These are phyloP conservation scores for Mesembrinibis cayennensis DNA, from an alignment of 2,113 vertebrate genomes.

Conservation along the genomic window DNA sequence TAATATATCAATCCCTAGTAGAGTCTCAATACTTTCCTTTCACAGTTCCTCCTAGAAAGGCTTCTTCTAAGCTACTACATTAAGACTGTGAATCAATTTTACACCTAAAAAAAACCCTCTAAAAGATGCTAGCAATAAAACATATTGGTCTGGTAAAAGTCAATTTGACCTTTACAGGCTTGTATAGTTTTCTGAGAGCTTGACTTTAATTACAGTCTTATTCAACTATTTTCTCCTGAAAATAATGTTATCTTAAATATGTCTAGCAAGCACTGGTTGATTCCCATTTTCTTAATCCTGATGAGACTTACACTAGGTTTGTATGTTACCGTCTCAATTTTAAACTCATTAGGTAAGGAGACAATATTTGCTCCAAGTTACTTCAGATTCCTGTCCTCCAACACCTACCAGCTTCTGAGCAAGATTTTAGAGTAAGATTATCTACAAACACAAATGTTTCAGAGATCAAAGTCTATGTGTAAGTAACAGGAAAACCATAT, in stretches of 20 bases:
- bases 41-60: background rate
- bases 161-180: background rate
- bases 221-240: background rate
- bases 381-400: background rate
- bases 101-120: background rate
- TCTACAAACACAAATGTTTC: background rate
- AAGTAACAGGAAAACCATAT: background rate
- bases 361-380: background rate
- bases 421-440: background rate
- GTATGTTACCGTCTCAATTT: background rate
- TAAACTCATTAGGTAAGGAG: background rate
- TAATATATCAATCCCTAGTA: background rate
- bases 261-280: background rate
- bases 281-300: background rate
- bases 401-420: background rate
- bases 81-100: background rate
- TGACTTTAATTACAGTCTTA: background rate
- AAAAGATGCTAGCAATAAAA: background rate
- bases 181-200: background rate
- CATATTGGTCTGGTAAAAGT: background rate
- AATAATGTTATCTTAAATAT: background rate
- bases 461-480: background rate
- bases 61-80: background rate
- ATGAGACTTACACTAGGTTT: background rate
- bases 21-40: background rate